Evolutionary conservation across 2,888 invertebrate species (phyloP), one percentile per base, ranked within the genome.

Genomic region (Xestia xanthographa): DNA sequence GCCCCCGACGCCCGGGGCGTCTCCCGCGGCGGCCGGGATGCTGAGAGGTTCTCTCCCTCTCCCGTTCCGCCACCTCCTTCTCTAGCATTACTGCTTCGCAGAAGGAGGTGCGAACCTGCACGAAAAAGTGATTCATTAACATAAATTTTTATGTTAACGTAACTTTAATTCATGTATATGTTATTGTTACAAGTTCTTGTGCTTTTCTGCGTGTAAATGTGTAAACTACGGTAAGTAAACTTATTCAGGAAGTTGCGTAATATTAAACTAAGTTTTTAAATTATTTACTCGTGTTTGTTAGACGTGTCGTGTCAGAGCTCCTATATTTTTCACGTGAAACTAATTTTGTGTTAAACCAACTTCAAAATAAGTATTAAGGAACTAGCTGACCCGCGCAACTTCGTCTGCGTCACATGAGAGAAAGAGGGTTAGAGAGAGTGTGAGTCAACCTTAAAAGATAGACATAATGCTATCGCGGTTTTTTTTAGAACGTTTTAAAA

Each of bases 51-150:
- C n/a, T n/a, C n/a, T n/a, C n/a, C n/a, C n/a, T n/a, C n/a, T n/a
- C n/a, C n/a, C n/a, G n/a, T n/a, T n/a, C n/a, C n/a, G n/a, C n/a
- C n/a, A n/a, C n/a, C n/a, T n/a, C n/a, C n/a, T n/a, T n/a, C n/a
- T n/a, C n/a, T n/a, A n/a, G n/a, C n/a, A n/a, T n/a, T n/a, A n/a
- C n/a, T n/a, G n/a, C n/a, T n/a, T n/a, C n/a, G n/a, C n/a, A n/a
- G n/a, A n/a, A n/a, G n/a, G n/a, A n/a, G n/a, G n/a, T n/a, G 88
- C 93, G 94, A 9, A 95, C 94, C 96, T 96, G 80, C 2, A 70
- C n/a, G 26, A 69, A 48, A 79, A 62, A 41, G 20, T 72, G 0
- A 22, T 34, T 26, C 2, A 9, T 56, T 45, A 38, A 43, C n/a
- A 63, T 41, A 26, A 66, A 9, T 14, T 56, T 56, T 41, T 9